Base-by-base conservation (phyloP, 2,888 invertebrate genomes). In the Argyra leucocephala region DNA sequence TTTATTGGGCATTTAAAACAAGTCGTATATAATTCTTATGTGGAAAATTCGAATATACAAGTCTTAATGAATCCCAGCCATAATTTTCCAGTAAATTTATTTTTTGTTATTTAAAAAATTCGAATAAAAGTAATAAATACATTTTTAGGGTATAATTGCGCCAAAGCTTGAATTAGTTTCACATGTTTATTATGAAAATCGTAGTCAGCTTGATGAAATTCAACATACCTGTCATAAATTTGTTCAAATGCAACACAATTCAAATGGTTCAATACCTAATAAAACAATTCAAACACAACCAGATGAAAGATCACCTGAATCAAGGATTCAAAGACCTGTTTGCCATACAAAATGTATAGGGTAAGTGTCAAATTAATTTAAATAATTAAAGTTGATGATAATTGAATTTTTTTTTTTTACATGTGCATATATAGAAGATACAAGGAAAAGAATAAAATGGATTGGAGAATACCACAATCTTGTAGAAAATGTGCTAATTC, bases 151-250 rank as follows among this genome's bases (percentile, higher is more conserved):
- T 21, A 78, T 78, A 5, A 70, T 79, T 64, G 74, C 78, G 1
- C 79, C 79, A 2, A 78, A 78, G 64, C 70, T 78, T n/a, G 78
- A 79, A 70, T 69, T 79, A 0, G 73, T 75, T 0, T 74, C 75
- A 0, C 68, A 73, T 2, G 66, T 76, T 6, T 69, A 67, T 3
- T 71, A 74, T 3, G 68, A 74, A 62, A 73, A 74, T 62, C 68
- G 64, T 36, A 68, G 62, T 23, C 66, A 48, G 18, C 65, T 62
- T 36, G 66, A 2, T 62, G 61, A 23, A 63, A 60, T 61, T 57
- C 66, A 65, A 31, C 24, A 22, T 18, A 63, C 64, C 1, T 58
- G 48, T 22, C 58, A 57, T 10, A 24, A 31, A 21, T 31, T 22
- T 57, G 22, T 21, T 18, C 48, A 22, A 24, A 37, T 10, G n/a